A percentile compares a stretch with the other conserved stretches of the same genome.
Conservation (phyloP, 2,113 vertebrate genomes). For the Spea bombifrons region DNA sequence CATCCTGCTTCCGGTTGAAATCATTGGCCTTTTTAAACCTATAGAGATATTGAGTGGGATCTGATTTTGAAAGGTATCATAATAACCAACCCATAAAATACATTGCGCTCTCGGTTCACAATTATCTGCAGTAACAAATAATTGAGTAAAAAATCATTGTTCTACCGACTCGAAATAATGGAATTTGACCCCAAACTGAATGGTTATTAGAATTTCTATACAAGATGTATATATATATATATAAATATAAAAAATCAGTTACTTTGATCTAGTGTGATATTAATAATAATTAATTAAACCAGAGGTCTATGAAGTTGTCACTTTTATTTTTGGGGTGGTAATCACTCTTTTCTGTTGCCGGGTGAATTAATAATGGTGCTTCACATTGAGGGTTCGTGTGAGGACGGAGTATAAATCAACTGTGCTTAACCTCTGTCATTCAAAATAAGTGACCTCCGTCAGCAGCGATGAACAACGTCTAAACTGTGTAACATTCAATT, state of each 20-base stretch:
- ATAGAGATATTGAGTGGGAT: no score
- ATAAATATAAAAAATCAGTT: no score
- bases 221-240: background rate
- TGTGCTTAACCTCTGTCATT: constrained; percentile 38
- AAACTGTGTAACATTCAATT: constrained; percentile 27
- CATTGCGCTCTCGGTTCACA: background rate
- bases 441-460: constrained; percentile 18
- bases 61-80: no score
- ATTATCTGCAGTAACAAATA: constrained; percentile 30
- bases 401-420: constrained; percentile 36
- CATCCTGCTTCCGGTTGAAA: no score
- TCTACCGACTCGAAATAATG: constrained; percentile 31
- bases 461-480: constrained; percentile 3
- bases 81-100: background rate
- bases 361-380: background rate
- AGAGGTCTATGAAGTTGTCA: background rate
- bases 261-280: no score
- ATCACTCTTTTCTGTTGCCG: background rate
- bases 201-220: constrained; percentile 4
- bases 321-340: background rate
- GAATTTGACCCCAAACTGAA: constrained; percentile 13
- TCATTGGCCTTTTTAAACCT: no score
- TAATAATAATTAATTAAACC: constrained; percentile 4
- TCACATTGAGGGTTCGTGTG: constrained; percentile 10
- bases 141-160: constrained; percentile 30